Base-by-base conservation (phyloP, 2,113 vertebrate species). In the Atrichornis clamosus region DNA sequence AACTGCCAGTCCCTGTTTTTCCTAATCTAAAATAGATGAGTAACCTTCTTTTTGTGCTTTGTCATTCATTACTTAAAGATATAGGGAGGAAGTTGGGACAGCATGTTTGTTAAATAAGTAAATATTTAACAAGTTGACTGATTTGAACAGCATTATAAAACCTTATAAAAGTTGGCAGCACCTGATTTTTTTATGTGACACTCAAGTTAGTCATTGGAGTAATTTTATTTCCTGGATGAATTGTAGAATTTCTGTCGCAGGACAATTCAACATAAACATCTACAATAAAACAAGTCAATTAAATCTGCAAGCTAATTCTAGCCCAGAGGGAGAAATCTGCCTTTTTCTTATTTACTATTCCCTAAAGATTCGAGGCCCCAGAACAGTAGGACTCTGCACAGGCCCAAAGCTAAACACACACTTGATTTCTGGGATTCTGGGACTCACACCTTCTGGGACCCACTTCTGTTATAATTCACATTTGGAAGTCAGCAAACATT, bases 61-160 rank as follows among this genome's bases (percentile, higher is more conserved):
- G 78, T 74, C 76, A 70, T 89, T 90, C 87, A 81, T 89, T 93
- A 84, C 49, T 63, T 78, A 53, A 53, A 32, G 60, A 18, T 56
- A 77, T 13, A 91, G 20, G 69, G 80, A 93, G 67, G 68, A 91
- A 67, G 70, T 76, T 84, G 75, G 75, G 90, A 68, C n/a, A 47
- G n/a, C 15, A 11, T 56, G 41, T 76, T 90, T 68, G 46, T 91
- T 33, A 4, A 87, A 23, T 70, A 86, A 69, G 75, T 88, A 94
- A 76, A 65, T 89, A 87, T 90, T 96, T 88, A 91, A 91, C 74
- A 95, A 70, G 56, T 44, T 59, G 12, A 70, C 60, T 95, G 39
- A 41, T 41, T 41, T 41, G 26, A 81, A 62, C 8, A 78, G 47
- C n/a, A 58, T 50, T 49, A 49, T 86, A 95, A 88, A 91, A 74